A percentile compares a stretch with the other conserved stretches of the same genome.
Conservation (phyloP, 1,140 invertebrate genomes). For the Hyles vespertilio region DNA sequence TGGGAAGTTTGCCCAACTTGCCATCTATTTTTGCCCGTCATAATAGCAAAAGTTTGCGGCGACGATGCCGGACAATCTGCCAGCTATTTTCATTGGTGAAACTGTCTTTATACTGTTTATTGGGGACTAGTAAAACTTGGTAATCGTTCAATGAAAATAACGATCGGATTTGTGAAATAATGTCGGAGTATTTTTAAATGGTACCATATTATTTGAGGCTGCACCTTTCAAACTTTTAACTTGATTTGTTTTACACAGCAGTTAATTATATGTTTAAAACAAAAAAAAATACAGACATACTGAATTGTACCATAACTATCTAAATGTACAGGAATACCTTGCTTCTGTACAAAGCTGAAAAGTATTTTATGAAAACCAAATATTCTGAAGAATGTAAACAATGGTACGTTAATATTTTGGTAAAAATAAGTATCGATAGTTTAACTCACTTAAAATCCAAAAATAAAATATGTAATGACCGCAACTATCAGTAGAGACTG, state of each 20-base stretch:
- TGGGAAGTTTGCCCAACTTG: conserved; percentile 44
- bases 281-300: too few species aligned
- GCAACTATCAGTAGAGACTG: too few species aligned
- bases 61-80: conserved; percentile 38
- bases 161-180: neutral
- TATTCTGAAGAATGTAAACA: too few species aligned
- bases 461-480: too few species aligned
- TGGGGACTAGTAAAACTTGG: conserved; percentile 17
- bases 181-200: neutral
- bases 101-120: conserved; percentile 41
- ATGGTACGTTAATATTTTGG: too few species aligned
- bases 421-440: too few species aligned
- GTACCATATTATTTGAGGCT: neutral
- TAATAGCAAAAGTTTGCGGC: conserved; percentile 61
- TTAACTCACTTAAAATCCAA: too few species aligned
- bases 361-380: too few species aligned
- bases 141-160: conserved; percentile 1
- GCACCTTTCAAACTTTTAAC: neutral
- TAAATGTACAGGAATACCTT: too few species aligned
- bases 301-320: too few species aligned
- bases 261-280: too few species aligned
- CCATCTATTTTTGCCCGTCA: conserved; percentile 64
- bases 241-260: neutral
- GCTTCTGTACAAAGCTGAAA: too few species aligned
- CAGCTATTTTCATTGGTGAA: conserved; percentile 33